phyloP scores from a whole-genome alignment of 1,140 invertebrate genomes.

The Sitobion miscanthi region DNA sequence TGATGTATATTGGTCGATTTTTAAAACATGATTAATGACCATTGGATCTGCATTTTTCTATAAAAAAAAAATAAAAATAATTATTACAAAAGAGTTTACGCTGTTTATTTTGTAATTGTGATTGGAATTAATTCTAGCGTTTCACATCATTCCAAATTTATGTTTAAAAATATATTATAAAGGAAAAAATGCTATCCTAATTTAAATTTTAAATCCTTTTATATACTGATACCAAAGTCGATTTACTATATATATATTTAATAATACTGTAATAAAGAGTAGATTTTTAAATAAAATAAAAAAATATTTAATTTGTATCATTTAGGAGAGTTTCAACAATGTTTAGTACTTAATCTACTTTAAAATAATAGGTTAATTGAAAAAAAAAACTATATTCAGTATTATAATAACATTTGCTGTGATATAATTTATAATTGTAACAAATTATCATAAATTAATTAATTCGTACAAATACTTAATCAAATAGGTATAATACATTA shows the following conservation, averaged over 20 bases:
- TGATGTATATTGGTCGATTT: slow-evolving; percentile 76
- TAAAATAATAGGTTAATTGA: not conserved
- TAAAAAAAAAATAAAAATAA: slow-evolving; percentile 31
- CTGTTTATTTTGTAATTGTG: not conserved
- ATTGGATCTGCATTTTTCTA: slow-evolving; percentile 83
- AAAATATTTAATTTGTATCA: not conserved
- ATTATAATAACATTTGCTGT: not conserved
- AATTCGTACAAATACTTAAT: not conserved
- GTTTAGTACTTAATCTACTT: not conserved
- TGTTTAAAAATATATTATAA: not conserved
- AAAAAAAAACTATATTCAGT: not conserved
- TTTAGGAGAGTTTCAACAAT: not conserved
- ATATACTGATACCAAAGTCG: not conserved
- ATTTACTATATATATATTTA: no score
- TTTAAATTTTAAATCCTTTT: not conserved
- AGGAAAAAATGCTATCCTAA: not conserved
- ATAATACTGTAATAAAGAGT: not conserved
- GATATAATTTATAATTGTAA: not conserved
- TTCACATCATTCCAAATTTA: not conserved
- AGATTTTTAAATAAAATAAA: not conserved
- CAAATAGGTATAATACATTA: not conserved
- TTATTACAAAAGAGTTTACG: not conserved
- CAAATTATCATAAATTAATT: not conserved
- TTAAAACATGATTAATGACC: slow-evolving; percentile 78
- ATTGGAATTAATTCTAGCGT: not conserved